Percentiles rank a stretch among this genome's conserved stretches.
Evolutionary conservation across 1,140 invertebrate species (phyloP).

Genomic region (Lepidurus packardi): DNA sequence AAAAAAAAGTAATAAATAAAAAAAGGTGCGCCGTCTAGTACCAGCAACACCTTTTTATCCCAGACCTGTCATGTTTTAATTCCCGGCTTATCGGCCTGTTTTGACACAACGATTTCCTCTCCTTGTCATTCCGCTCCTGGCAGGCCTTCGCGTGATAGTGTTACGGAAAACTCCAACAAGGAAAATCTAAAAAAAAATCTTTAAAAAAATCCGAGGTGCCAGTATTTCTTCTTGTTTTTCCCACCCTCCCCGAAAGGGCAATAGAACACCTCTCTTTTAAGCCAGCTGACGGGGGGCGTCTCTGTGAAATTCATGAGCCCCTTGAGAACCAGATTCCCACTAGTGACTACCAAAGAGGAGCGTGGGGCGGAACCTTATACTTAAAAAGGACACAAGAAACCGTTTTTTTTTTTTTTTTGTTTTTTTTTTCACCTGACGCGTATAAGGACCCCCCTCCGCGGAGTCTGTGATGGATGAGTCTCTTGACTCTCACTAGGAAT

Average conservation of each 20-base stretch:
- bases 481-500: slow-evolving; percentile 14
- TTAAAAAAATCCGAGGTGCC: too few relatives aligned
- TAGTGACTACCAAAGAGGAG: too few relatives aligned
- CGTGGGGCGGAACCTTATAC: too few relatives aligned
- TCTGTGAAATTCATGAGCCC: too few relatives aligned
- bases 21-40: not conserved
- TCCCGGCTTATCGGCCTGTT: slow-evolving; percentile 5
- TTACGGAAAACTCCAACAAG: not conserved
- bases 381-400: too few relatives aligned
- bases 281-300: too few relatives aligned
- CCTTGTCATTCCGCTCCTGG: not conserved
- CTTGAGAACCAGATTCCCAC: too few relatives aligned
- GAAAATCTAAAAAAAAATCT: too few relatives aligned
- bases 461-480: slow-evolving; percentile 4
- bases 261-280: too few relatives aligned
- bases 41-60: not conserved
- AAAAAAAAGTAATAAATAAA: too few relatives aligned
- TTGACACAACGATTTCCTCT: slow-evolving; percentile 8
- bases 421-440: not conserved
- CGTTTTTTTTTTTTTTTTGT: not conserved
- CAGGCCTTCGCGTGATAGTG: not conserved
- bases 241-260: too few relatives aligned
- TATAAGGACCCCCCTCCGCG: not conserved
- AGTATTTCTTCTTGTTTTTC: too few relatives aligned
- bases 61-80: slow-evolving; percentile 4